Evolutionary conservation across 2,113 vertebrate species (phyloP).

Genomic region (Poeciliopsis occidentalis): DNA sequence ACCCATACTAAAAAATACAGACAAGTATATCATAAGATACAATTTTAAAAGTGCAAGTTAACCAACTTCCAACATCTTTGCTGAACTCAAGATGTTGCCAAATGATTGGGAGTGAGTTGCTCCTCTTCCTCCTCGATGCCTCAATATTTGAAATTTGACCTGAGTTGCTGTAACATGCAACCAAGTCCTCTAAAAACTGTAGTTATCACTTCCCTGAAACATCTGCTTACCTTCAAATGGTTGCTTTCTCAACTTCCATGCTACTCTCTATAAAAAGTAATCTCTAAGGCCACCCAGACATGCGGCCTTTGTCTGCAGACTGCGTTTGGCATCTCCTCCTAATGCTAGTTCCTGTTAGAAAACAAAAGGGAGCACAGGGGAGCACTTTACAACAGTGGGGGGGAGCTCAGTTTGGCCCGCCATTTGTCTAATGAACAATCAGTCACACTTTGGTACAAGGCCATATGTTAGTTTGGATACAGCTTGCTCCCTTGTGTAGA

Average conservation of each 20-base stretch:
- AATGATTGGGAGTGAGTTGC: too few relatives aligned
- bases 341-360: slow-evolving; percentile 69
- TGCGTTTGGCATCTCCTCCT: slow-evolving; percentile 71
- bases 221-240: slow-evolving; percentile 3
- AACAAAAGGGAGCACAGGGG: slow-evolving; percentile 59
- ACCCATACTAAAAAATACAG: too few relatives aligned
- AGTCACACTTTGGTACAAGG: slow-evolving; percentile 62
- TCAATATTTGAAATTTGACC: too few relatives aligned
- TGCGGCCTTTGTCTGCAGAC: slow-evolving; percentile 69
- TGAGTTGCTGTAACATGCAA: not conserved
- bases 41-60: too few relatives aligned
- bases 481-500: slow-evolving; percentile 31
- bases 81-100: too few relatives aligned
- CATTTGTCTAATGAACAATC: slow-evolving; percentile 75
- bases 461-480: slow-evolving; percentile 66
- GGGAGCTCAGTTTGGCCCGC: slow-evolving; percentile 64
- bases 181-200: not conserved
- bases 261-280: slow-evolving; percentile 21
- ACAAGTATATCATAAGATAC: too few relatives aligned
- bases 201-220: too few relatives aligned
- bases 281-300: slow-evolving; percentile 68
- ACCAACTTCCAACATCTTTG: too few relatives aligned
- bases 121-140: too few relatives aligned
- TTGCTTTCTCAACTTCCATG: slow-evolving; percentile 33
- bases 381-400: slow-evolving; percentile 57